phyloP scores from a whole-genome alignment of 2,113 vertebrate species.

The Pantherophis guttatus region DNA sequence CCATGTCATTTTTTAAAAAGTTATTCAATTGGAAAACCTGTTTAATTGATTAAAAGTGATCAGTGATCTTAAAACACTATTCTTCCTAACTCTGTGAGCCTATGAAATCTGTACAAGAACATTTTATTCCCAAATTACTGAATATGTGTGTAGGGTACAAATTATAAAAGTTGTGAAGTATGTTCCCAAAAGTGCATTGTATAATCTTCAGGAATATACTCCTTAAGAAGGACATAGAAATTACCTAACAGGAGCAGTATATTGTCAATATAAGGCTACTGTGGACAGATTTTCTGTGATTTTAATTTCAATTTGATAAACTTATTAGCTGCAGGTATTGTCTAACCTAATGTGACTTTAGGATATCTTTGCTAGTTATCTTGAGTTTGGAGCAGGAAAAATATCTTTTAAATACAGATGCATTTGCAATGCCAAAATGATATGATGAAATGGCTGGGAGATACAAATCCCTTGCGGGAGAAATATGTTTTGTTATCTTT shows the following conservation, averaged over 20 bases:
- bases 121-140: neutral
- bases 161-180: neutral
- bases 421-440: neutral
- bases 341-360: neutral
- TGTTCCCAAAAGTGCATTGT: neutral
- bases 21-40: no score
- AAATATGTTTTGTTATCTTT: neutral
- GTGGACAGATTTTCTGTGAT: neutral
- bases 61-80: no score
- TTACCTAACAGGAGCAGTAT: neutral
- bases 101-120: neutral
- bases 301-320: slow-evolving; percentile 1
- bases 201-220: neutral
- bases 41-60: no score
- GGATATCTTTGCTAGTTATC: neutral
- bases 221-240: neutral
- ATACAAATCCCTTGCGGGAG: neutral
- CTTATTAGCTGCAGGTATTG: neutral
- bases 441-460: neutral
- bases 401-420: neutral
- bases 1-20: no score
- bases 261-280: neutral
- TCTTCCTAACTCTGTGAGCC: no score
- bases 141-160: neutral
- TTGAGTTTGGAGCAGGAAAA: neutral